phyloP scores from a whole-genome alignment of 2,113 vertebrate species.

The Eidolon helvum region DNA sequence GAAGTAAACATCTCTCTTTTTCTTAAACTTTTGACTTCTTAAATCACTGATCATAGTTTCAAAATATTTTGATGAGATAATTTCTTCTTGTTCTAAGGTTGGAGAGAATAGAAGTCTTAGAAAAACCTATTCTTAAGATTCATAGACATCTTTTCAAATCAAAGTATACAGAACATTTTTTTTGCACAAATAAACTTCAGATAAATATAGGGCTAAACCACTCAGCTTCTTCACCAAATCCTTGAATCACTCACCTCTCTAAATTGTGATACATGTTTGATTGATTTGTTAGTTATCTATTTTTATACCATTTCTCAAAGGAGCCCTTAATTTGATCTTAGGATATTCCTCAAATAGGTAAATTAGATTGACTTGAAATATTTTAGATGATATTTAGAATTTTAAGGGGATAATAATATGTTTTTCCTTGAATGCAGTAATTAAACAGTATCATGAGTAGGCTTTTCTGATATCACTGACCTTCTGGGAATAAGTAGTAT shows the following conservation, averaged over 20 bases:
- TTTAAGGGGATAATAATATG: neutral
- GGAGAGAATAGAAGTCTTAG: neutral
- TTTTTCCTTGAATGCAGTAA: neutral
- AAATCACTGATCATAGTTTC: neutral
- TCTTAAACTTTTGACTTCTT: neutral
- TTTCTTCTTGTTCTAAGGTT: neutral
- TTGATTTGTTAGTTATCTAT: neutral
- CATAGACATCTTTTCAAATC: neutral
- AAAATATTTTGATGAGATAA: conserved; percentile 12
- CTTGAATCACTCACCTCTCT: neutral
- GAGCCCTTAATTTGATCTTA: neutral
- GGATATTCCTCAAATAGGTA: neutral
- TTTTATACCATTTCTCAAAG: conserved; percentile 28
- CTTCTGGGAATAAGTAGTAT: neutral
- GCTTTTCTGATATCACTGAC: conserved; percentile 26
- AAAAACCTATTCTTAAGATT: conserved; percentile 11
- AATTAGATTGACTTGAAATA: conserved; percentile 17
- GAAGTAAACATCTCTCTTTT: neutral
- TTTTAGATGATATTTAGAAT: neutral
- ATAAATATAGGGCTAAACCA: conserved; percentile 23
- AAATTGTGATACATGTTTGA: neutral
- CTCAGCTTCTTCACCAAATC: neutral
- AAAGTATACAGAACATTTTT: conserved; percentile 26
- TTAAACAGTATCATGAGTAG: neutral
- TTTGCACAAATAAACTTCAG: neutral